These are phyloP conservation scores for Hystrix brachyura DNA, from an alignment of 2,113 vertebrate genomes.

Conservation along the genomic window DNA sequence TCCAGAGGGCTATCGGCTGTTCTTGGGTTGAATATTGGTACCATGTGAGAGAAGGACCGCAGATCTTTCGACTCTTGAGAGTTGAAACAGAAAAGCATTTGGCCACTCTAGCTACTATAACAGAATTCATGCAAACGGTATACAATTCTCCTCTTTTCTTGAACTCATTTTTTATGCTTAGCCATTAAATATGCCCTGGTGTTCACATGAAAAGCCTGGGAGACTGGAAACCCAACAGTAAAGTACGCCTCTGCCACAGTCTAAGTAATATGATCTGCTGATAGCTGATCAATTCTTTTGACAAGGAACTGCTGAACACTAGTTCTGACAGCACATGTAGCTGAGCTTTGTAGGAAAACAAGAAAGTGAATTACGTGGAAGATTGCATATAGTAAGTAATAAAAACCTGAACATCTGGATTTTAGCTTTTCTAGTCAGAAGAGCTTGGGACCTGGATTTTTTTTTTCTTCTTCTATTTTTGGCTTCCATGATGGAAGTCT, in stretches of 20 bases:
- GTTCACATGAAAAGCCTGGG: conserved; percentile 65
- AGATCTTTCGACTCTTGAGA: background rate
- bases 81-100: conserved; percentile 57
- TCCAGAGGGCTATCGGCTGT: background rate
- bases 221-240: conserved; percentile 44
- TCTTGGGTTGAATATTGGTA: background rate
- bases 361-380: conserved; percentile 80
- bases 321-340: conserved; percentile 75
- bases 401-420: conserved; percentile 83
- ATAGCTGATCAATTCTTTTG: conserved; percentile 79
- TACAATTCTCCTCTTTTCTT: conserved; percentile 52
- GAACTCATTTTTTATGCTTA: conserved; percentile 69
- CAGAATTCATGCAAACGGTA: conserved; percentile 16
- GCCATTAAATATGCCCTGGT: conserved; percentile 64
- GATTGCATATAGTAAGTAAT: conserved; percentile 68
- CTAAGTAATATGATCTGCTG: conserved; percentile 74
- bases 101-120: conserved; percentile 27
- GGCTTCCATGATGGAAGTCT: conserved; percentile 68
- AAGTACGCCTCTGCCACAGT: conserved; percentile 57
- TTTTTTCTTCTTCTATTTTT: conserved; percentile 28
- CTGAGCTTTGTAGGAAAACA: conserved; percentile 73
- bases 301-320: conserved; percentile 76
- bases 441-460: conserved; percentile 58
- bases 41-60: conserved; percentile 17
- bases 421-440: conserved; percentile 79